Evolutionary conservation across 2,113 vertebrate genomes (phyloP).

Genomic region (Syngnathus scovelli): DNA sequence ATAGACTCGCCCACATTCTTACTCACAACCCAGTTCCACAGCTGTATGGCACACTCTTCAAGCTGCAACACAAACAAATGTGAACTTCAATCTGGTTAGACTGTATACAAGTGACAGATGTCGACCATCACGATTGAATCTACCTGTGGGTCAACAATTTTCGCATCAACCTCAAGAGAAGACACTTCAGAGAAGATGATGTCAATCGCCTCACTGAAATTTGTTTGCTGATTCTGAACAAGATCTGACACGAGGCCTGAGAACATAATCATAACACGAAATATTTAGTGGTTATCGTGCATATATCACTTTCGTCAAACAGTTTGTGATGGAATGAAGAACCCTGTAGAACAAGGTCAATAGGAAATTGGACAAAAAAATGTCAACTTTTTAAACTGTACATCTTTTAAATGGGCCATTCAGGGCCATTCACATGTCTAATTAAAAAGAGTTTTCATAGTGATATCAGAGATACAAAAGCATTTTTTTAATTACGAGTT

Average conservation of each 20-base stretch:
- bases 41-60: constrained; percentile 77
- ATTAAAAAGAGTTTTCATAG: too few species aligned
- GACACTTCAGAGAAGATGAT: constrained; percentile 70
- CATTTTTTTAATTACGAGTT: too few species aligned
- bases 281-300: background rate
- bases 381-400: too few species aligned
- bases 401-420: too few species aligned
- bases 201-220: constrained; percentile 68
- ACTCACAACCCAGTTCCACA: constrained; percentile 90
- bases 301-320: background rate
- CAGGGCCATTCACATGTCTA: too few species aligned
- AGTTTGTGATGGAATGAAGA: background rate
- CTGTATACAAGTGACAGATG: background rate
- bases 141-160: constrained; percentile 62
- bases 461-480: too few species aligned
- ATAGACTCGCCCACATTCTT: constrained; percentile 65
- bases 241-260: constrained; percentile 72
- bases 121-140: background rate
- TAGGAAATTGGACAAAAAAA: background rate
- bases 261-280: background rate
- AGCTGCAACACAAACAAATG: constrained; percentile 59
- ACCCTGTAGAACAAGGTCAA: background rate
- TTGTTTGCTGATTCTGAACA: constrained; percentile 50
- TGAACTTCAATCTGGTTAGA: background rate
- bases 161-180: constrained; percentile 42